Evolutionary conservation across 1,140 invertebrate species (phyloP).

Genomic region (Nixonia krombeini): DNA sequence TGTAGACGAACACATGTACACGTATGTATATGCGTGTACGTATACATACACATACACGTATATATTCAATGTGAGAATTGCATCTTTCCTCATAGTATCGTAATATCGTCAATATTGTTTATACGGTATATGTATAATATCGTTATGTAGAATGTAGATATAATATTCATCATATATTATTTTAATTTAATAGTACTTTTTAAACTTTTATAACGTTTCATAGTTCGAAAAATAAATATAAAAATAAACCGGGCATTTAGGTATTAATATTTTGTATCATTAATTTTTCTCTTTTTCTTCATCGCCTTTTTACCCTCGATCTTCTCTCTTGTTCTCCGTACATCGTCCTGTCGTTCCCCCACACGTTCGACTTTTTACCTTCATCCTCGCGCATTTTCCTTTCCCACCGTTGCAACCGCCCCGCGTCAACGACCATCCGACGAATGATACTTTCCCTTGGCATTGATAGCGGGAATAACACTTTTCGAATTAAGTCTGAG

Average conservation of each 20-base stretch:
- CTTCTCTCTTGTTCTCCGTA: constrained; percentile 35
- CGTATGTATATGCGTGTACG: no score
- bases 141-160: constrained; percentile 63
- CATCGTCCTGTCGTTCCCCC: constrained; percentile 11
- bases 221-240: constrained; percentile 74
- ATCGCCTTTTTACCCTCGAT: constrained; percentile 41
- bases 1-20: constrained; percentile 48
- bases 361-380: constrained; percentile 18
- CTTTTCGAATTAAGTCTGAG: constrained; percentile 44
- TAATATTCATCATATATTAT: constrained; percentile 59
- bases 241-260: constrained; percentile 74
- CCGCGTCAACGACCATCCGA: constrained; percentile 8
- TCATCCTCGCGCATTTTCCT: constrained; percentile 4
- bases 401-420: constrained; percentile 4
- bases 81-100: constrained; percentile 42
- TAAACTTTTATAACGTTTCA: constrained; percentile 74
- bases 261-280: constrained; percentile 73
- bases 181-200: constrained; percentile 71
- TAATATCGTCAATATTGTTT: constrained; percentile 55
- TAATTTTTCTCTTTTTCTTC: constrained; percentile 60
- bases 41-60: no score
- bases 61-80: constrained; percentile 49
- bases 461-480: constrained; percentile 28
- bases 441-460: constrained; percentile 23
- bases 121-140: no score